Base-by-base conservation (phyloP, 2,797 vertebrate genomes). In the Myripristis jacobus region DNA sequence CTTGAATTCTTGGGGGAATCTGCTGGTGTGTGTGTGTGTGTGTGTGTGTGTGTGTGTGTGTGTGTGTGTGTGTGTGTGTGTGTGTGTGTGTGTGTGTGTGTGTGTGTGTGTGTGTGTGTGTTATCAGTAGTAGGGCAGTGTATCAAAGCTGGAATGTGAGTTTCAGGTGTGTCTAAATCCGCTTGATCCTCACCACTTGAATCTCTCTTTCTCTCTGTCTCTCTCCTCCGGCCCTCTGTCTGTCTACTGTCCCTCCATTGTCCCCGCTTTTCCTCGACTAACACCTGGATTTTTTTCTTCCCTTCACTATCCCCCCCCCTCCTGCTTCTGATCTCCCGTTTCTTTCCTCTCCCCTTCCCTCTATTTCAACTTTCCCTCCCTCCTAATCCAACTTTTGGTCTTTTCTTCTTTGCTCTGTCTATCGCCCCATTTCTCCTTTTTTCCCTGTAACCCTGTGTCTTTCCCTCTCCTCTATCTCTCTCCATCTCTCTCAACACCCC, bases 111-210 rank as follows among this genome's bases (percentile, higher is more conserved):
- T n/a, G n/a, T n/a, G n/a, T n/a, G n/a, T n/a, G n/a, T n/a, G n/a
- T n/a, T 64, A 64, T 80, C 70, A 77, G 29, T 51, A 38, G 27
- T 50, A 62, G 54, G 34, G 25, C 77, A 66, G 61, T 68, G 47
- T 68, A 74, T 88, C 70, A 83, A 70, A 80, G 79, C 65, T 75
- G 78, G 81, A 89, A 84, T 90, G 80, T 77, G 70, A 69, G 46
- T 81, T 62, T 85, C 70, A 87, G 80, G 78, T 89, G 80, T 81
- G 67, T 73, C 52, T 81, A 70, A 83, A 86, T 80, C 77, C 73
- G 66, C 53, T 65, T 79, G 73, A 83, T 85, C 74, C 75, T 75
- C 63, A 55, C 27, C 63, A 68, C 74, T 84, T 75, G 38, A 66
- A 19, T 11, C 47, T 22, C 19, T 21, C 19, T 16, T 53, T 73